Evolutionary conservation across 1,140 invertebrate genomes (phyloP), one percentile per base, ranked within the genome.

Genomic region (Sitobion miscanthi): DNA sequence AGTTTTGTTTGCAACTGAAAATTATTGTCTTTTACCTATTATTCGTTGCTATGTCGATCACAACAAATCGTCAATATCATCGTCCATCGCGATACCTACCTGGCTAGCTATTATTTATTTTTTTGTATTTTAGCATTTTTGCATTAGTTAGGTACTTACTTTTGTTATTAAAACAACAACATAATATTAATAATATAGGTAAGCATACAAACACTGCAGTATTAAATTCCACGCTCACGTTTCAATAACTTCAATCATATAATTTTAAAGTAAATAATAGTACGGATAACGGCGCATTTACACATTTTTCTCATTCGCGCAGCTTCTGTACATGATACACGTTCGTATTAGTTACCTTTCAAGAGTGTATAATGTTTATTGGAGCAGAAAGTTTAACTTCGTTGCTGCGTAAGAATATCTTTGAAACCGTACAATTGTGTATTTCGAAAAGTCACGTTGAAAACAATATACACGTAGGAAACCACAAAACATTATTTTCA

Each of bases 391-490:
- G 35, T 47, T 86, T 86, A 30, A 45, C 83, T 25, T 86, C 8
- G 38, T 45, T 45, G 42, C 83, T 25, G 23, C 42, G 83, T 86
- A 86, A 45, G 83, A 86, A 45, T 83, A 86, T 86, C 42, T 45
- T 86, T 23, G 23, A 86, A 86, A 86, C 21, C 21, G 42, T 45
- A 30, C 38, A 45, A 45, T 86, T 45, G 83, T 25, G 38, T 86
- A 45, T 86, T 86, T 38, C 17, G 42, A 86, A 45, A 86, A 45
- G 83, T 86, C 83, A 86, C 82, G 82, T 83, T 42, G 38, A 86
- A 86, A 86, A 86, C 83, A 86, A 86, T 86, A 86, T 45, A 86
- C 23, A 86, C 83, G 42, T 30, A 45, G 42, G 0, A 83, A 47
- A 86, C 83, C 83, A 45, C 42, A 14, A 35, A 83, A 83, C 35